phyloP scores from a whole-genome alignment of 2,797 vertebrate genomes.

The Protosalanx chinensis region DNA sequence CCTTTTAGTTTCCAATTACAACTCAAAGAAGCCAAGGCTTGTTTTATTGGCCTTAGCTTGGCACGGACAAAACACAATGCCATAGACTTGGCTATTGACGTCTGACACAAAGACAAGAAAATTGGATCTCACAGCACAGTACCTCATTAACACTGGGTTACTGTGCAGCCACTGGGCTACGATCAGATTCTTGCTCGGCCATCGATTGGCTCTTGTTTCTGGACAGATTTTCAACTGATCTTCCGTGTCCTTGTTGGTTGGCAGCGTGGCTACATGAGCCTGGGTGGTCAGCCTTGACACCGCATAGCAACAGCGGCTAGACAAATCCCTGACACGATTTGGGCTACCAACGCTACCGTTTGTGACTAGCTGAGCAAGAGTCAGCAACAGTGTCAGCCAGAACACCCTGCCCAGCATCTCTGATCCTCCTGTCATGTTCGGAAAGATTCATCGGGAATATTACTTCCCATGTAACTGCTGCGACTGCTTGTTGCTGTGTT shows the following conservation, averaged over 20 bases:
- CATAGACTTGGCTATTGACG: conserved; percentile 37
- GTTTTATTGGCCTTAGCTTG: conserved; percentile 22
- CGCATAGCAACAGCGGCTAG: not conserved
- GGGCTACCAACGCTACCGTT: not conserved
- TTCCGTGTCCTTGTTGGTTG: not conserved
- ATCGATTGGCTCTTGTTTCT: conserved; percentile 10
- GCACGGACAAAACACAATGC: not conserved
- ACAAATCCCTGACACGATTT: not conserved
- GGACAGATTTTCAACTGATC: conserved; percentile 6
- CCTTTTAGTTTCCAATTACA: conserved; percentile 15
- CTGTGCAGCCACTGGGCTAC: not conserved
- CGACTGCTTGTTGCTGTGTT: not conserved
- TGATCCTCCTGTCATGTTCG: not conserved
- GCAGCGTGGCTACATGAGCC: not conserved
- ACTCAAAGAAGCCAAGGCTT: not conserved
- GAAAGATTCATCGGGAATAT: not conserved
- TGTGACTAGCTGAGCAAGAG: not conserved
- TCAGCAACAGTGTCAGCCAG: not conserved
- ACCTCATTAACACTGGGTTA: conserved; percentile 37
- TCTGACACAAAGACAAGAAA: conserved; percentile 28
- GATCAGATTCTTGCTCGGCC: conserved; percentile 18
- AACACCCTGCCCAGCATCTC: not conserved
- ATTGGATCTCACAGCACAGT: conserved; percentile 21
- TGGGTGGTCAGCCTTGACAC: not conserved
- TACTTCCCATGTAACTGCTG: not conserved